Evolutionary conservation across 2,888 invertebrate genomes (phyloP), one percentile per base, ranked within the genome.

Genomic region (Pollenia griseotomentosa): DNA sequence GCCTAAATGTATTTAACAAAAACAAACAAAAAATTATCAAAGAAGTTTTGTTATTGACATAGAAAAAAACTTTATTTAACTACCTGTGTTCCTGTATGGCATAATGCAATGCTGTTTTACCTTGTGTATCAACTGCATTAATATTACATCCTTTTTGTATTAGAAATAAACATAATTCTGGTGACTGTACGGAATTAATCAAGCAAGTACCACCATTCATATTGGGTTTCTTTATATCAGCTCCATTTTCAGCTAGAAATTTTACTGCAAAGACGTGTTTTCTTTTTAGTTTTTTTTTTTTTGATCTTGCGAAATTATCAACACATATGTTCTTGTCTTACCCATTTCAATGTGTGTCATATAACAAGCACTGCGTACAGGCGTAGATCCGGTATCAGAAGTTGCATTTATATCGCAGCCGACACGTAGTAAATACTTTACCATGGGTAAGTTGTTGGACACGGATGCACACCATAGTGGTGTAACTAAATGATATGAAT

Each of bases 401-500:
- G 96, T 95, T 57, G 97, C 97, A 94, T 98, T 96, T n/a, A 98
- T 95, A 91, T 96, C 95, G 53, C 98, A 98, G 83, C 92, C 97
- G 90, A 97, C 95, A 85, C 95, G 95, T 23, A 97, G 95, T 80
- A 98, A 95, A 92, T 95, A 96, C 91, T 96, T 96, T 73, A 98
- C 96, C 88, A 97, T 96, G 59, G 95, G 94, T 14, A 97, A 93
- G 89, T 96, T 96, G 14, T 98, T 98, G 8, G 97, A 96, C 1
- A 98, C 98, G 5, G 98, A 97, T 2, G 98, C 98, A 94, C 97
- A 97, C 98, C 98, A 98, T 84, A 98, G 94, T 44, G 98, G 98
- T 14, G 98, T 97, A 3, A 97, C 98, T 90, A 95, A 95, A 94
- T 98, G 98, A 88, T 93, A 93, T 73, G 93, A 92, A 92, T 95